A percentile compares a stretch with the other conserved stretches of the same genome.
Evolutionary conservation across 2,797 vertebrate species (phyloP).

Genomic region (Synaphobranchus kaupii): DNA sequence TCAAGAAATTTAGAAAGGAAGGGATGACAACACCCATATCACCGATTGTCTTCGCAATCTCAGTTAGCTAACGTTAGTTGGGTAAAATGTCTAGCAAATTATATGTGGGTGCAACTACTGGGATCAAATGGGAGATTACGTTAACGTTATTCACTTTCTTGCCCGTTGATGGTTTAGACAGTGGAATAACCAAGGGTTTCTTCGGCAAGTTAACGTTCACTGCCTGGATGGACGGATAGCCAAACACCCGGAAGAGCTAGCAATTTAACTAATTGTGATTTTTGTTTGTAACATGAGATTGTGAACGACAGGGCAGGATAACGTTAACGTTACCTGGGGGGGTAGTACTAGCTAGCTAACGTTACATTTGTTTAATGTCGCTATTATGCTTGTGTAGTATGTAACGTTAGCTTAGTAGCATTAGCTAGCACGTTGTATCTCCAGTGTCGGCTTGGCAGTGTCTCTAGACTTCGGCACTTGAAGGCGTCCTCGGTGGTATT

Average conservation of each 20-base stretch:
- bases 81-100: neutral
- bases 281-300: neutral
- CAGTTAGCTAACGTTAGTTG: neutral
- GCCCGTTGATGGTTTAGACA: neutral
- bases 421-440: neutral
- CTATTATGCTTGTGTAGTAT: neutral
- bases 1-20: conserved; percentile 30
- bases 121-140: neutral
- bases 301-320: neutral
- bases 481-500: no score
- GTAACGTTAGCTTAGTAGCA: neutral
- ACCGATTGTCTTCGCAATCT: neutral
- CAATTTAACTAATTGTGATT: neutral
- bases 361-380: no score
- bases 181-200: neutral
- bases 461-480: neutral
- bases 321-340: neutral
- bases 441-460: no score
- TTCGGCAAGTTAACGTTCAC: neutral
- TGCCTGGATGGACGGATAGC: neutral
- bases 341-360: neutral
- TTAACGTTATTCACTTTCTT: neutral
- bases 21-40: conserved; percentile 24
- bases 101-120: neutral
- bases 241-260: neutral